Evolutionary conservation across 1,140 invertebrate species (phyloP), one percentile per base, ranked within the genome.

Genomic region (Planococcus citri): DNA sequence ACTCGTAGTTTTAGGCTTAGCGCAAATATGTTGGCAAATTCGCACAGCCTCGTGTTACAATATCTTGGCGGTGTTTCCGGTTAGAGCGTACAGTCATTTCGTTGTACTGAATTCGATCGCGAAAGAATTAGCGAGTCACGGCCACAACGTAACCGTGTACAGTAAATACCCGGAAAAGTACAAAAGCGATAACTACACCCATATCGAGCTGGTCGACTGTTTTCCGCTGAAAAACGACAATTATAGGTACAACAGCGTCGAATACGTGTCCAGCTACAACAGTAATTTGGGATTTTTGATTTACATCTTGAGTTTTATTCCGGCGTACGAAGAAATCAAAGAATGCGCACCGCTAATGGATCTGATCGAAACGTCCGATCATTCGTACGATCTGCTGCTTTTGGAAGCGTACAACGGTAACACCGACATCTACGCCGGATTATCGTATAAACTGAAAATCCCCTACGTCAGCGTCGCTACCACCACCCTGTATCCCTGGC

Each of bases 401-500:
- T 21, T 64, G 22, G 60, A 64, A 27, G 60, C 60, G 20, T 64
- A 64, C 22, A 64, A 64, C 22, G 60, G 60, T 27, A 21, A 70
- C 21, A 72, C 69, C 0, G 73, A 74, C 29, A 51, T 69, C 14
- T 71, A 71, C 22, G 38, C 72, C 8, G 72, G 72, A 0, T 73
- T 79, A 25, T 75, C 76, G 0, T 73, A 79, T 72, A 69, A 51
- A 25, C 64, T 73, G 21, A 64, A 72, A 21, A 69, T 69, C 9
- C 87, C 87, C 0, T 79, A 84, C 2, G 82, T 89, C 1, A 77
- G 79, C 0, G 71, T 83, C 4, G 80, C 79, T 70, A 83, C 85
- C 1, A 81, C 81, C 60, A 77, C 80, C 6, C 71, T 84, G 21
- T 82, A 85, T 80, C 79, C 84, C 14, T 88, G 83, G 83, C 79